These are phyloP conservation scores for Echinarachnius parma DNA, from an alignment of 53 echinoderm and acorn worm species.

Conservation along the genomic window DNA sequence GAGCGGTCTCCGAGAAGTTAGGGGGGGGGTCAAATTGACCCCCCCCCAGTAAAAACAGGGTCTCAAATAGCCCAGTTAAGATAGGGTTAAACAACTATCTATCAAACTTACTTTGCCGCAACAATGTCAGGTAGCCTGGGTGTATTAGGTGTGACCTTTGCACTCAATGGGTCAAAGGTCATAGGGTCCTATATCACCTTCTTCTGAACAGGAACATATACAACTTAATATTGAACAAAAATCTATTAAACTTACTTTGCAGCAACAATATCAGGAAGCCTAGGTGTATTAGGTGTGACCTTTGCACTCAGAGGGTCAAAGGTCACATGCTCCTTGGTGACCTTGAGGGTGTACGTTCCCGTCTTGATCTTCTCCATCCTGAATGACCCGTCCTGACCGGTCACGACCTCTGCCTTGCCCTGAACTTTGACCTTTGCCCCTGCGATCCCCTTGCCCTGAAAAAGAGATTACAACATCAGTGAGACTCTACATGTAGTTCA, in stretches of 20 bases:
- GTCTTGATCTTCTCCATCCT: conserved; percentile 89
- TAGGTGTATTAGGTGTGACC: conserved; percentile 87
- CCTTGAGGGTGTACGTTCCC: conserved; percentile 68
- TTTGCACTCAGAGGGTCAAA: conserved; percentile 78
- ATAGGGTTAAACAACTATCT: too few relatives aligned
- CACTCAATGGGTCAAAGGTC: conserved; percentile 70
- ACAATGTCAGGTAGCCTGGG: conserved; percentile 86
- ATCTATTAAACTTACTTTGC: conserved; percentile 78
- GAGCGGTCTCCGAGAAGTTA: too few relatives aligned
- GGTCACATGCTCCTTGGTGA: conserved; percentile 69
- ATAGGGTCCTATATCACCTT: too few relatives aligned
- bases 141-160: conserved; percentile 91
- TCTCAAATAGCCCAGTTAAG: too few relatives aligned
- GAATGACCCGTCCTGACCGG: conserved; percentile 73
- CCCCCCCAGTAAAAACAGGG: too few relatives aligned
- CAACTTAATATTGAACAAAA: too few relatives aligned
- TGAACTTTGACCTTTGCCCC: conserved; percentile 73
- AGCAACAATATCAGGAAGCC: conserved; percentile 83
- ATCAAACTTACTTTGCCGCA: conserved; percentile 76
- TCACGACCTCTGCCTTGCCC: conserved; percentile 71
- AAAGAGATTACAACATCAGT: too few relatives aligned
- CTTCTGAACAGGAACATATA: too few relatives aligned
- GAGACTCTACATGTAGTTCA: too few relatives aligned
- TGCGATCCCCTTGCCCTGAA: conserved; percentile 67
- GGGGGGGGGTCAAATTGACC: too few relatives aligned